Conservation (phyloP, 2,113 vertebrate species). For the Cisticola juncidis region DNA sequence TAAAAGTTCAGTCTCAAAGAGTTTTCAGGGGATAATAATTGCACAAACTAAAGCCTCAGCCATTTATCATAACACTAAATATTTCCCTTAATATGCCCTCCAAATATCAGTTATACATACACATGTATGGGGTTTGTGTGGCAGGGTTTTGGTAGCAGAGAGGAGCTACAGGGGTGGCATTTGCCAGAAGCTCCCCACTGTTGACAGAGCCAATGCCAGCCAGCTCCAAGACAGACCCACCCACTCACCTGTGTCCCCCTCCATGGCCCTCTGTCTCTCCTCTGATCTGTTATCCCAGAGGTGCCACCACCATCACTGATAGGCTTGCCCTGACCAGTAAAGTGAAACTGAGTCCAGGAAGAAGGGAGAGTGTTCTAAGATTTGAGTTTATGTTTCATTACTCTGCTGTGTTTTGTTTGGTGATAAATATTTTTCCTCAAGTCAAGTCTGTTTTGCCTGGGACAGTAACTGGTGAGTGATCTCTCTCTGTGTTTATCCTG, state of each 20-base stretch:
- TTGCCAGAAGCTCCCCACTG: background rate
- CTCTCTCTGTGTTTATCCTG: background rate
- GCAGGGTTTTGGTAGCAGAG: rapidly evolving
- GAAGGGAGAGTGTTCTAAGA: background rate
- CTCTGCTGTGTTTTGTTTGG: background rate
- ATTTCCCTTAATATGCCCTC: background rate
- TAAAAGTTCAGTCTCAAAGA: background rate
- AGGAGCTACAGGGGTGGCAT: background rate
- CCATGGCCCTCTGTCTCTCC: no score
- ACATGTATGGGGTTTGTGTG: background rate
- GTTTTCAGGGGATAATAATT: background rate
- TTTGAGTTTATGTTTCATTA: background rate
- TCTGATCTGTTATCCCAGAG: background rate
- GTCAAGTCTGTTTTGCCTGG: background rate
- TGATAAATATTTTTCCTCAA: background rate
- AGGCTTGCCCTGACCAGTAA: background rate
- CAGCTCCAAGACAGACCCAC: background rate
- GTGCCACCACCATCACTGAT: rapidly evolving
- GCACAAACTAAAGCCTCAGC: background rate
- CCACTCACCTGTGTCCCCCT: rapidly evolving
- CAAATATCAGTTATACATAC: background rate
- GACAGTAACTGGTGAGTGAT: background rate
- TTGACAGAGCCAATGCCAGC: background rate
- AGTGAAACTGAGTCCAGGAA: background rate
- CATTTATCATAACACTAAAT: background rate